Evolutionary conservation across 2,888 invertebrate species (phyloP).

Genomic region (Pediacus dermestoides): DNA sequence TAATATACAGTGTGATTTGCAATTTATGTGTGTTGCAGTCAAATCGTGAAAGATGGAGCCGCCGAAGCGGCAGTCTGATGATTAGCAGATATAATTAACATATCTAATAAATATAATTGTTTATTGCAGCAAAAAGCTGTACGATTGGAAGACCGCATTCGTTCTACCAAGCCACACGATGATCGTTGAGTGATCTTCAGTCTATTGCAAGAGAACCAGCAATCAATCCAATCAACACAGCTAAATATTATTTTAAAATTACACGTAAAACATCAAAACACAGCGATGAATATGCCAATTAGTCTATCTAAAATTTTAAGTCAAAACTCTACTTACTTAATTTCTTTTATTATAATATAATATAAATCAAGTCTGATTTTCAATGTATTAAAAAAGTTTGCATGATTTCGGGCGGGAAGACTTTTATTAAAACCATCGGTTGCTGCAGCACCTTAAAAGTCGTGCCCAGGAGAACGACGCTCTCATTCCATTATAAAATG

Average conservation of each 20-base stretch:
- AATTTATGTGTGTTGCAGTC: conserved; percentile 42
- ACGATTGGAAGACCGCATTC: conserved; percentile 9
- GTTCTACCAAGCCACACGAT: conserved; percentile 4
- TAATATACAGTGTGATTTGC: conserved; percentile 51
- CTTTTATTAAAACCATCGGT: conserved; percentile 45
- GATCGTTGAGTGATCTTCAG: conserved; percentile 4
- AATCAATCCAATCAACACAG: conserved; percentile 14
- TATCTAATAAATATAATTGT: conserved; percentile 4
- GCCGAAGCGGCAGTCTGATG: conserved; percentile 14
- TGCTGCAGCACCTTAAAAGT: conserved; percentile 48
- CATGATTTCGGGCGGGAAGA: conserved; percentile 52
- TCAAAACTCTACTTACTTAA: no score
- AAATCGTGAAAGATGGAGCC: conserved; percentile 41
- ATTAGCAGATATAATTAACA: conserved; percentile 1
- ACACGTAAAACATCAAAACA: conserved; percentile 40
- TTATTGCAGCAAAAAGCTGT: conserved; percentile 11
- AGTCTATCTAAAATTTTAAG: conserved; percentile 38
- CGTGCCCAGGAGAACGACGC: conserved; percentile 45
- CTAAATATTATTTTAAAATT: conserved; percentile 17
- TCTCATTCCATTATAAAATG: conserved; percentile 17
- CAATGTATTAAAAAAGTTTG: conserved; percentile 19
- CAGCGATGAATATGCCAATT: conserved; percentile 44
- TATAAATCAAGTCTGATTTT: conserved; percentile 14
- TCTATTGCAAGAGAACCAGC: conserved; percentile 14
- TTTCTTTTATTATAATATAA: no score